A percentile compares a stretch with the other conserved stretches of the same genome.
Conservation (phyloP, 2,797 vertebrate genomes). For the Arnoldichthys spilopterus region DNA sequence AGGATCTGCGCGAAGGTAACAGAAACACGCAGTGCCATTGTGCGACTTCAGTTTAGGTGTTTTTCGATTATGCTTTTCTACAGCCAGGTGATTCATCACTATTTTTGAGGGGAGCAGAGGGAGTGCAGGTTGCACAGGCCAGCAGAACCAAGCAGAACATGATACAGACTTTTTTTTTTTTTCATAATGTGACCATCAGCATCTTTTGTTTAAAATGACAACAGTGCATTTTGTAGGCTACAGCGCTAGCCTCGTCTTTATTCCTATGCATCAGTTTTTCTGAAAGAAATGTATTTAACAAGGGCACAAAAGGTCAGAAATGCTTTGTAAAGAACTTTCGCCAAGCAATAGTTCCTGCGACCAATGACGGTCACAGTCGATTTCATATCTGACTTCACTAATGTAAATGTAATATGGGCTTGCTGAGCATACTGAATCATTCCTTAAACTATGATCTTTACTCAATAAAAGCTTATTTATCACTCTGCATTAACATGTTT, state of each 20-base stretch:
- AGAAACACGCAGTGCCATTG: background rate
- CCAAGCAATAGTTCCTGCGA: too few relatives aligned
- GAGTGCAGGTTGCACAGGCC: constrained; percentile 12
- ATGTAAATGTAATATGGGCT: too few relatives aligned
- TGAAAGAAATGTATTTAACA: background rate
- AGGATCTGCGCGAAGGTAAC: background rate
- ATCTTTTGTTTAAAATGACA: constrained; percentile 2
- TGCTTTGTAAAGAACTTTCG: too few relatives aligned
- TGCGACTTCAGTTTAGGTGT: background rate
- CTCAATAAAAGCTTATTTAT: too few relatives aligned
- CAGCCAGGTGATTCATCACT: constrained; percentile 40
- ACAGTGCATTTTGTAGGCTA: constrained; percentile 22
- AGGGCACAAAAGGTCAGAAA: background rate
- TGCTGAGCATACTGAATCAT: background rate
- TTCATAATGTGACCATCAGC: constrained; percentile 12
- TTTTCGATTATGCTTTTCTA: constrained; percentile 37
- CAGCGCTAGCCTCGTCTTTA: background rate
- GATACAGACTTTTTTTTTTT: background rate
- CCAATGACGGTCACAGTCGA: background rate
- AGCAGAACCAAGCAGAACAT: constrained; percentile 16
- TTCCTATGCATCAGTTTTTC: constrained; percentile 8
- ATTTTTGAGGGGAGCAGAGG: constrained; percentile 32
- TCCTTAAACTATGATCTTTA: too few relatives aligned
- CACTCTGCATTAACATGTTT: too few relatives aligned
- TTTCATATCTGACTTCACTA: background rate